Conservation (phyloP, 1,140 invertebrate species). For the Aplysia californica region DNA sequence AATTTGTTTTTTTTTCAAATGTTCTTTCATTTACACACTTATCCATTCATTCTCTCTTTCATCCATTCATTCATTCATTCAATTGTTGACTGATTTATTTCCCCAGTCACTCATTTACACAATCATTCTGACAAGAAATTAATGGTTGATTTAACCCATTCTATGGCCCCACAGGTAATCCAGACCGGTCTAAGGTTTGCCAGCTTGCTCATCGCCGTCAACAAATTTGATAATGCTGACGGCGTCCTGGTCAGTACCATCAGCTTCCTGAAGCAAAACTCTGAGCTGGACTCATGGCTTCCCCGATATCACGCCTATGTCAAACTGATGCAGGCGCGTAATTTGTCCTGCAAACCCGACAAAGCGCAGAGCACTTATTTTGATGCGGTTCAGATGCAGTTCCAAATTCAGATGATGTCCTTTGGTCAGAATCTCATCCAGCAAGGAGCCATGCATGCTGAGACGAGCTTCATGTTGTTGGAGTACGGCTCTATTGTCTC, state of each 20-base stretch:
- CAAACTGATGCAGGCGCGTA: slow-evolving; percentile 57
- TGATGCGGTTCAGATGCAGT: slow-evolving; percentile 47
- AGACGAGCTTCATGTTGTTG: slow-evolving; percentile 51
- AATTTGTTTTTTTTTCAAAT: too few species aligned
- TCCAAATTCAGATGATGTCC: slow-evolving; percentile 59
- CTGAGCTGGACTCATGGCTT: slow-evolving; percentile 52
- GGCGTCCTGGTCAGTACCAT: slow-evolving; percentile 45
- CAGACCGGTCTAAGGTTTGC: slow-evolving; percentile 51
- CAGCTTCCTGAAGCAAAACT: slow-evolving; percentile 48
- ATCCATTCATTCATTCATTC: too few species aligned
- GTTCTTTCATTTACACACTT: too few species aligned
- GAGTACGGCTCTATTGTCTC: slow-evolving; percentile 57
- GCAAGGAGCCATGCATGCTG: slow-evolving; percentile 45
- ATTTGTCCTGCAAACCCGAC: slow-evolving; percentile 52
- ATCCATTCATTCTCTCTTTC: too few species aligned
- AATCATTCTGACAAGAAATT: too few species aligned
- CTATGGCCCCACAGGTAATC: slow-evolving; percentile 32
- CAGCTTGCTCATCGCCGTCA: slow-evolving; percentile 50
- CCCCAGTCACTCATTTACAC: too few species aligned
- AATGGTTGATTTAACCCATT: neutral
- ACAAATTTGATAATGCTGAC: slow-evolving; percentile 50
- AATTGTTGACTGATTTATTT: too few species aligned
- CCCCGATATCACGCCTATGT: slow-evolving; percentile 51
- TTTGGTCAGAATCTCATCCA: slow-evolving; percentile 57
- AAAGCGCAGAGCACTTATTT: slow-evolving; percentile 49